Conservation (phyloP, 2,113 vertebrate species). For the Zapornia atra region DNA sequence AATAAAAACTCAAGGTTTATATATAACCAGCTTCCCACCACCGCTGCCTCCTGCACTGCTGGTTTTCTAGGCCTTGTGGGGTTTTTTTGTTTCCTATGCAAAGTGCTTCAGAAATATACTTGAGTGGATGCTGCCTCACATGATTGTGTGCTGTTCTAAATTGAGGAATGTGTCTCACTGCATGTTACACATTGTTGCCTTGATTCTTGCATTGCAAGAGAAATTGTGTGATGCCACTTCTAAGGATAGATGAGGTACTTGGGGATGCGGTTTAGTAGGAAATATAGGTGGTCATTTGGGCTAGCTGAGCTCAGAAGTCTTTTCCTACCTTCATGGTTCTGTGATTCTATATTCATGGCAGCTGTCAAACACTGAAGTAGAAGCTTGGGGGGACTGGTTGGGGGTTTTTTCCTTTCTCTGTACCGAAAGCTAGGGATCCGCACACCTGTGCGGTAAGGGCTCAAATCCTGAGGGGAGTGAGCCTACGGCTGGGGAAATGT, state of each 20-base stretch:
- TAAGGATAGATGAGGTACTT: no score
- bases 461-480: neutral
- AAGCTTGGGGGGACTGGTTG: neutral
- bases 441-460: fast-evolving
- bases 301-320: no score
- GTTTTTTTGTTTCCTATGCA: neutral
- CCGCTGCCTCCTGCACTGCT: fast-evolving
- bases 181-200: neutral
- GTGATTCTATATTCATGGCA: neutral
- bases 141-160: neutral
- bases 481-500: neutral
- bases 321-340: no score
- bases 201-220: fast-evolving
- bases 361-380: neutral
- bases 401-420: fast-evolving
- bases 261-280: no score
- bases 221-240: neutral
- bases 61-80: neutral
- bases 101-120: neutral
- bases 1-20: neutral
- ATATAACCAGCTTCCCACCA: neutral
- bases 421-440: neutral
- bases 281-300: no score
- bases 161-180: neutral
- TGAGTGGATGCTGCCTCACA: neutral